These are phyloP conservation scores for Neodon shergylaensis DNA, from an alignment of 2,113 vertebrate genomes.

Conservation along the genomic window DNA sequence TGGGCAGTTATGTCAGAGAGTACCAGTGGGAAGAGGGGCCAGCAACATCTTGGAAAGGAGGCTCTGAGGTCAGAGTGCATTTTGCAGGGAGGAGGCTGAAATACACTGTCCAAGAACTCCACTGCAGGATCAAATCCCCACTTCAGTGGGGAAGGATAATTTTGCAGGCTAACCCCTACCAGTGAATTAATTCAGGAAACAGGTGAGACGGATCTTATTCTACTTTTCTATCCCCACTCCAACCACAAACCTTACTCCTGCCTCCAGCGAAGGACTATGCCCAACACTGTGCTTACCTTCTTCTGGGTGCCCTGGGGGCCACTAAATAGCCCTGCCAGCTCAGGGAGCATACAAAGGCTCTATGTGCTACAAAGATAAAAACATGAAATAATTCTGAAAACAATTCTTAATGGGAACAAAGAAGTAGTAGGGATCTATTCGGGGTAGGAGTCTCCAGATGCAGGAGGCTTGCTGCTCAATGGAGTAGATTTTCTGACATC, in stretches of 20 bases:
- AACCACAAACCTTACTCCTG: not conserved
- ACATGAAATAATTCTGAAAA: conserved; percentile 17
- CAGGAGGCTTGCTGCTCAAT: not conserved
- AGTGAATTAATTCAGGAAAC: not conserved
- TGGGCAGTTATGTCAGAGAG: not conserved
- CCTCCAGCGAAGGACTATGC: too few relatives aligned
- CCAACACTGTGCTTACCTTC: not conserved
- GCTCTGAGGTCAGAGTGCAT: not conserved
- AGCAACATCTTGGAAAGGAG: not conserved
- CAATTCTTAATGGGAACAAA: not conserved
- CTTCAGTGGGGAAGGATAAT: not conserved
- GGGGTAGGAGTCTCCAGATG: not conserved
- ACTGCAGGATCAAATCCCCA: not conserved
- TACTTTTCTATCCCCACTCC: not conserved
- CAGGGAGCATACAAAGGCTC: not conserved
- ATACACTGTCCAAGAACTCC: not conserved
- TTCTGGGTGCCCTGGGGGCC: not conserved
- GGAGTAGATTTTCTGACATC: not conserved
- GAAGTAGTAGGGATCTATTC: not conserved
- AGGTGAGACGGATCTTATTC: not conserved
- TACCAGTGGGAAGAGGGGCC: not conserved
- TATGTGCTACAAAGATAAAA: not conserved
- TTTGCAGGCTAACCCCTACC: not conserved
- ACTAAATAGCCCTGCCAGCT: fast-evolving
- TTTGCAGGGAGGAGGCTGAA: not conserved